phyloP scores from a whole-genome alignment of 2,113 vertebrate species.

The Phoxinus phoxinus region DNA sequence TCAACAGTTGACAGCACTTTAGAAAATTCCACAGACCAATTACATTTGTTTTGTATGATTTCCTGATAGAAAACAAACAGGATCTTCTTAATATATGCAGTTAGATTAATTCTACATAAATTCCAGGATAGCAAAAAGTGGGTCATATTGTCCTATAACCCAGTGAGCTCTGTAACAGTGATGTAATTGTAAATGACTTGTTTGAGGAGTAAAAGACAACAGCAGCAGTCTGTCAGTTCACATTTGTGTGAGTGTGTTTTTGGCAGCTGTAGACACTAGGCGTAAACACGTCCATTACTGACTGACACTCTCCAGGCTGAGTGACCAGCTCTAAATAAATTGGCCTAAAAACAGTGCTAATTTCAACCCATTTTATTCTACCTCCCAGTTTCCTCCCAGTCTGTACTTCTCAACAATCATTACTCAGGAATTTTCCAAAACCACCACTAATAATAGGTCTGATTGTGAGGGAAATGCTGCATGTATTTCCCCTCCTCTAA shows the following conservation, averaged over 20 bases:
- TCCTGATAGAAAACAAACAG: not conserved
- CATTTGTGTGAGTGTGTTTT: not conserved
- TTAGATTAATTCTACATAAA: slow-evolving; percentile 56
- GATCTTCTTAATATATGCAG: not conserved
- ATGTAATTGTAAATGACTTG: not conserved
- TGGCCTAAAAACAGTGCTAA: slow-evolving; percentile 45
- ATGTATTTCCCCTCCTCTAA: slow-evolving; percentile 54
- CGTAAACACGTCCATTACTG: slow-evolving; percentile 43
- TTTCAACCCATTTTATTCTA: slow-evolving; percentile 33
- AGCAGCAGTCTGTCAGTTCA: not conserved
- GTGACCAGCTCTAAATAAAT: not conserved
- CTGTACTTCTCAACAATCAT: slow-evolving; percentile 64
- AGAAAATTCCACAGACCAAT: not conserved
- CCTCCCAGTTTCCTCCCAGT: slow-evolving; percentile 40
- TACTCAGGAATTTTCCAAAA: slow-evolving; percentile 68
- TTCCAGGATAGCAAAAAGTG: slow-evolving; percentile 63
- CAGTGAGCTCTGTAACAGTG: slow-evolving; percentile 50
- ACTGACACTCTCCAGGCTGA: not conserved
- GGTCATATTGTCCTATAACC: slow-evolving; percentile 42
- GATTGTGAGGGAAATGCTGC: slow-evolving; percentile 64
- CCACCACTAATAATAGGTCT: slow-evolving; percentile 69
- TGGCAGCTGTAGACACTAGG: slow-evolving; percentile 38
- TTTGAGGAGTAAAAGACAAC: slow-evolving; percentile 37
- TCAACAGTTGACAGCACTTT: not conserved
- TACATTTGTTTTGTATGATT: not conserved